Percentiles rank a stretch among this genome's conserved stretches.
Conservation (phyloP, 1,140 invertebrate genomes). For the Theocolax elegans region DNA sequence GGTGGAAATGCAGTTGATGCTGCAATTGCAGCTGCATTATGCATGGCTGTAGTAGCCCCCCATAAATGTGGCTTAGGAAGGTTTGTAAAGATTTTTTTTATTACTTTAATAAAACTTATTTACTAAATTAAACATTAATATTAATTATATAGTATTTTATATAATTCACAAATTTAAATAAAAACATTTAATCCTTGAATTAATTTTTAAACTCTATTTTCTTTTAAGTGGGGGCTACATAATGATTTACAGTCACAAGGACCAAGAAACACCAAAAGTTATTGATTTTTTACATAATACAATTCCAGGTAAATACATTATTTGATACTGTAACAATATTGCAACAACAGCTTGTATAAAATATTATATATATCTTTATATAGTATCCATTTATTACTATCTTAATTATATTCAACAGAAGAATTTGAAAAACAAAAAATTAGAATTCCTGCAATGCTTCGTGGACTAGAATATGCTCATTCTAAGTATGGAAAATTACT, state of each 20-base stretch:
- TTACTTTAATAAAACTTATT: slow-evolving; percentile 13
- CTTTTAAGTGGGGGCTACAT: slow-evolving; percentile 76
- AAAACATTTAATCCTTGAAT: no score
- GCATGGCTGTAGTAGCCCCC: slow-evolving; percentile 75
- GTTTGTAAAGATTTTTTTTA: slow-evolving; percentile 60
- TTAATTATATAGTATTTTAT: not conserved
- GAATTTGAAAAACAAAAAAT: slow-evolving; percentile 51
- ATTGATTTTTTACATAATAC: slow-evolving; percentile 70
- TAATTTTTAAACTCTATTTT: no score
- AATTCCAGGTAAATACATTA: slow-evolving; percentile 53
- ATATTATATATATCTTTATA: no score
- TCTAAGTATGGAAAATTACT: slow-evolving; percentile 71
- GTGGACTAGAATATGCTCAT: slow-evolving; percentile 72
- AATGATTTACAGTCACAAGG: slow-evolving; percentile 77
- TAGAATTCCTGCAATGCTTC: slow-evolving; percentile 70
- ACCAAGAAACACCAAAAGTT: slow-evolving; percentile 62
- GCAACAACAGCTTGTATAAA: no score
- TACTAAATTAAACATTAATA: not conserved
- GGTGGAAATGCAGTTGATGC: slow-evolving; percentile 80
- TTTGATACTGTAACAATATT: not conserved
- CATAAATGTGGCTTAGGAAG: slow-evolving; percentile 78
- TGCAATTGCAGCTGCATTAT: slow-evolving; percentile 75
- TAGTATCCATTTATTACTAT: no score
- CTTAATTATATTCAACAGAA: no score
- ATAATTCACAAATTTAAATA: slow-evolving; percentile 17